Percentiles rank a stretch among this genome's conserved stretches.
These are phyloP conservation scores for Corythornis vintsioides DNA, from an alignment of 2,113 vertebrate species.

Conservation along the genomic window DNA sequence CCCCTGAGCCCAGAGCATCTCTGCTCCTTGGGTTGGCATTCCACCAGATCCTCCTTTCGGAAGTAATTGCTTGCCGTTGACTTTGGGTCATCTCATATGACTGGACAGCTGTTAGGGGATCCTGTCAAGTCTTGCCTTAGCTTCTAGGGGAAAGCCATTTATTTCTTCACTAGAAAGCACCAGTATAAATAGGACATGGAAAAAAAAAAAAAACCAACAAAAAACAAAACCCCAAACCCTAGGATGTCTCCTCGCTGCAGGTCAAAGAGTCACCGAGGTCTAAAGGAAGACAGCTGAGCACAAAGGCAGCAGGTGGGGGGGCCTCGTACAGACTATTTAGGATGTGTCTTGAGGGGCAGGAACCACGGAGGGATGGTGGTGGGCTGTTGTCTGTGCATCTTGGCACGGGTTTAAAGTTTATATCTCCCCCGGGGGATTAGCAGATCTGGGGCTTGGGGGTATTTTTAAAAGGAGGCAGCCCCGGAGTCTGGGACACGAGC, in stretches of 20 bases:
- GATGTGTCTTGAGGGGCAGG: slow-evolving; percentile 8
- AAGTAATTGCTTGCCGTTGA: slow-evolving; percentile 30
- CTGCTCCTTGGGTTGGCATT: not conserved
- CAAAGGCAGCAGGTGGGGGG: slow-evolving; percentile 41
- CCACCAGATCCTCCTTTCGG: not conserved
- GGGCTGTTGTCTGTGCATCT: slow-evolving; percentile 1
- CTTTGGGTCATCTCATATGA: slow-evolving; percentile 26
- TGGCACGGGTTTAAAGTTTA: slow-evolving; percentile 25
- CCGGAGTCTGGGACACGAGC: slow-evolving; percentile 24
- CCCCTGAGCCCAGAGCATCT: not conserved
- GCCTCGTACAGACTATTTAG: slow-evolving; percentile 41
- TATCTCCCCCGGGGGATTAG: slow-evolving; percentile 36
- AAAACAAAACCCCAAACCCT: not conserved
- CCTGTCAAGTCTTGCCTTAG: slow-evolving; percentile 56
- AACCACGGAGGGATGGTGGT: not conserved
- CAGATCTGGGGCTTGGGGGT: not conserved
- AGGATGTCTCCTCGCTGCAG: slow-evolving; percentile 30
- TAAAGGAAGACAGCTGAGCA: slow-evolving; percentile 66
- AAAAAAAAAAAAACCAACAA: not conserved
- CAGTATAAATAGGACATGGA: slow-evolving; percentile 57
- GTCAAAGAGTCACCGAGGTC: slow-evolving; percentile 60
- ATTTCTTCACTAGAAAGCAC: slow-evolving; percentile 62
- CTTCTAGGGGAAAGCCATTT: slow-evolving; percentile 39
- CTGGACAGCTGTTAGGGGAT: slow-evolving; percentile 50
- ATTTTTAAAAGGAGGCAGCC: not conserved